These are phyloP conservation scores for Drosophila busckii DNA, from an alignment of 1,140 invertebrate species.

Conservation along the genomic window DNA sequence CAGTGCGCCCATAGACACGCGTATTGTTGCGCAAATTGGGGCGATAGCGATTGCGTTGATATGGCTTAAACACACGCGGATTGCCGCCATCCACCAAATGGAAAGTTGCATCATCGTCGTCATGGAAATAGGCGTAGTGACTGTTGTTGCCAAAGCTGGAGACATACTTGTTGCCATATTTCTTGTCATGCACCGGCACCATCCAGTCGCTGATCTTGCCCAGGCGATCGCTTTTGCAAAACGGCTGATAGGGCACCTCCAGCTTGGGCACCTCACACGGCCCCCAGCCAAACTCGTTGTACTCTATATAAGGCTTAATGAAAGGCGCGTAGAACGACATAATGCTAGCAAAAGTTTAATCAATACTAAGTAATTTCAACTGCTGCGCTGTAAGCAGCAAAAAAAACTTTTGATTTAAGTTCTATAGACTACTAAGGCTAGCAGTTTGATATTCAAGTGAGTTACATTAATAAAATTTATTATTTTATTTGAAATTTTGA, in stretches of 20 bases:
- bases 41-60: conserved; percentile 91
- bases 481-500: no score
- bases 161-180: conserved; percentile 93
- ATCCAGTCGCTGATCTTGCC: conserved; percentile 99
- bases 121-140: conserved; percentile 98
- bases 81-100: conserved; percentile 93
- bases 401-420: no score
- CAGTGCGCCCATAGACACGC: conserved; percentile 83
- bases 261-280: conserved; percentile 94
- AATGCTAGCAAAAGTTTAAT: background rate
- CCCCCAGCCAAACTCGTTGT: conserved; percentile 89
- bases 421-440: no score
- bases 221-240: conserved; percentile 96
- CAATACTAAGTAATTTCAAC: background rate
- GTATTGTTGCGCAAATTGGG: conserved; percentile 88
- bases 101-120: conserved; percentile 98
- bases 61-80: conserved; percentile 90
- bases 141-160: conserved; percentile 97
- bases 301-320: conserved; percentile 66
- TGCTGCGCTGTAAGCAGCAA: no score
- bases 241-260: conserved; percentile 99
- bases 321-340: conserved; percentile 50
- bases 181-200: conserved; percentile 93
- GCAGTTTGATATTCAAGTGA: no score
- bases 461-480: no score